Base-by-base conservation (phyloP, 2,888 invertebrate genomes). In the Heliconius hortense region DNA sequence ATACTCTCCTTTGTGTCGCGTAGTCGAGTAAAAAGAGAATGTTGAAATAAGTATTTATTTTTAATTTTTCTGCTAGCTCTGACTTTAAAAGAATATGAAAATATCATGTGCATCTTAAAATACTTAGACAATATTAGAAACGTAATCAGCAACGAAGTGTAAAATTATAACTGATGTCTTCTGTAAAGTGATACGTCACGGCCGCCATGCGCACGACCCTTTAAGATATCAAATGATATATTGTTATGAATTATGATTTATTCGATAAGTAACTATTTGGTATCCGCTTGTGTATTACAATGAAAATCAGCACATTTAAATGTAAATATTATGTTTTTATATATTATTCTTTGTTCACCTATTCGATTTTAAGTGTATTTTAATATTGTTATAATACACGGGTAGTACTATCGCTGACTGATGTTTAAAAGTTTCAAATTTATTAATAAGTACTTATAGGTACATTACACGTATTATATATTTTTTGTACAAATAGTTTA, bases 171-270 rank as follows among this genome's bases (percentile, higher is more conserved):
- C 84, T 88, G 87, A 90, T 89, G 83, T 81, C 81, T 87, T 86
- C 82, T 76, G 88, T 86, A 91, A 90, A 90, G 86, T 84, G 87
- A 90, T 85, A 88, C 86, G 85, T 86, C 85, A 88, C 85, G 85
- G 83, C 78, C 84, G 85, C 84, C 79, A 78, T 79, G 79, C 81
- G 84, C 82, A 83, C 84, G 82, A 84, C 84, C 84, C 86, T 83
- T 85, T 83, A 81, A 87, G 89, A 89, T 90, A 91, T 89, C 86
- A 85, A 85, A 88, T 90, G 88, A 90, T 90, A 88, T 88, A 90
- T 89, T 84, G 82, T 82, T 80, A 77, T 81, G 80, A 82, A 80
- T 81, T 81, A 78, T 80, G 81, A 82, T 81, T 81, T 81, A 78
- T 81, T 76, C 74, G 69, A 79, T 73, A 78, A 78, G 73, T 78